Base-by-base conservation (phyloP, 2,113 vertebrate species). In the Catharus minimus region DNA sequence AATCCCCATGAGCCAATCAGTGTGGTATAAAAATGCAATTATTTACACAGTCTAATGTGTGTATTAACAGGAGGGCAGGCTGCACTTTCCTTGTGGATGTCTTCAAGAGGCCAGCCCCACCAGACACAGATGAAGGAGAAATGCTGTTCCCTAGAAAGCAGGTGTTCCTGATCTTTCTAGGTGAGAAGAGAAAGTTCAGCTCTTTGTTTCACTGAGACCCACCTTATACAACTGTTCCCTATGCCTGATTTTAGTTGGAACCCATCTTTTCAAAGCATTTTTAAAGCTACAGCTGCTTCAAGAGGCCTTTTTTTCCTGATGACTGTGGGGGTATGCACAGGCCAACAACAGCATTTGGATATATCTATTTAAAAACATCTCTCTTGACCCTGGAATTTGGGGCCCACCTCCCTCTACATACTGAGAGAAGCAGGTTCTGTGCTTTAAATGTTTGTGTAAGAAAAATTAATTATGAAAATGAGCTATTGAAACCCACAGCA, bases 311-410 rank as follows among this genome's bases (percentile, higher is more conserved):
- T 72, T 78, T 66, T 36, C 46, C 46, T 44, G 27, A 39, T 2
- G 12, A 18, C 14, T 16, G 21, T 5, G 10, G 66, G 4, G 6
- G 1, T 21, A 17, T 3, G 2, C 18, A 41, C 23, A 72, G 1
- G 2, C 28, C 72, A 80, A 33, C 27, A 43, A 52, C 5, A 23
- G 8, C 2, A 1, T 47, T 60, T 47, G 33, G 22, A 50, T 15
- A 5, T 16, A 19, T 5, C 52, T 39, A 20, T 57, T 24, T 36
- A 33, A 46, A 74, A 57, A 15, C 36, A 17, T 9, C 16, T 32
- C n/a, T 65, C 47, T 46, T 19, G 14, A n/a, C 7, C 36, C 9
- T 58, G 32, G 43, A 58, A 41, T 5, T 44, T 19, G 7, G 55
- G 64, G 33, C 12, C 7, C 27, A 49, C 13, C 13, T 74, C n/a